Evolutionary conservation across 2,797 vertebrate genomes (phyloP), one percentile per base, ranked within the genome.

Genomic region (Eulemur rubriventer): DNA sequence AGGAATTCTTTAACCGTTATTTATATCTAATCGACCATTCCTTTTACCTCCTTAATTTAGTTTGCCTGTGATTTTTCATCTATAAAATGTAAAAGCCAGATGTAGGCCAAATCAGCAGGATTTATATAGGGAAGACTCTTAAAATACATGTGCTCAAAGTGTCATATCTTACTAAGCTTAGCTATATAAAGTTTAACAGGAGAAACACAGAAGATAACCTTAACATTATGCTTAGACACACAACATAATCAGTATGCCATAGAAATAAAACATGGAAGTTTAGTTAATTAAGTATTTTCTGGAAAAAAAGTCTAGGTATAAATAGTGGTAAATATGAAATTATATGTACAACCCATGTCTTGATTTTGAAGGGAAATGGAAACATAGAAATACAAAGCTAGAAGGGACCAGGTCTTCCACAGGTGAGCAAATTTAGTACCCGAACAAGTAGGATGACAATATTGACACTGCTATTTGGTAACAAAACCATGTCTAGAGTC

Each of bases 1-100:
- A 70, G 41, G 48, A 95, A 82, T 87, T 90, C 50, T 92, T 91
- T 48, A 72, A 67, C 55, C 50, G 78, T 90, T 91, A 90, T 59
- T 81, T 84, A 2, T n/a, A 65, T 72, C 83, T 86, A 79, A 89
- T n/a, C 87, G 79, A 35, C 52, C 70, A 52, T 85, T 87, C 79
- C 41, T 82, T 92, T 91, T 80, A 94, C 61, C 18, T 89, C 69
- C 48, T 91, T 92, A 95, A 89, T 95, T 94, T 82, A 69, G 72
- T 92, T 85, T 89, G 88, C 13, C 55, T 95, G 38, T 85, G 67
- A 63, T 14, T 90, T 95, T 85, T 94, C 70, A 89, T n/a, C 61
- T 82, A 96, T 79, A 65, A 94, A 95, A 86, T 90, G 57, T 57
- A 95, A 92, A 96, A 96, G 78, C 38, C 63, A 83, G 72, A 79